These are phyloP conservation scores for Gobio occitaniae DNA, from an alignment of 2,797 vertebrate species.

Conservation along the genomic window DNA sequence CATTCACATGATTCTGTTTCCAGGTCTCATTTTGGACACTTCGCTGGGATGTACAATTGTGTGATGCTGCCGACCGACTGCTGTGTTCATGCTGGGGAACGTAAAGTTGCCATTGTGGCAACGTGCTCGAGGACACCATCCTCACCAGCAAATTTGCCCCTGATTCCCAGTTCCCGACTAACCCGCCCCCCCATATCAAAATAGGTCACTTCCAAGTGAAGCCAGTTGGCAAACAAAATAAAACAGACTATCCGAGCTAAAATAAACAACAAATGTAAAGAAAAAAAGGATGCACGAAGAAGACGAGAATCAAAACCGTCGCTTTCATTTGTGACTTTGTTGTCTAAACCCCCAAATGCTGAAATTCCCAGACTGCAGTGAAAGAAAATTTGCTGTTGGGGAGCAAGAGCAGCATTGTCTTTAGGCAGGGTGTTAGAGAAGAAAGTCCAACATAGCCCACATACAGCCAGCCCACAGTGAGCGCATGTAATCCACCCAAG, in stretches of 20 bases:
- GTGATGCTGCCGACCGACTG: not conserved
- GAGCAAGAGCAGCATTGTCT: slow-evolving; percentile 73
- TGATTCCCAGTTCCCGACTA: slow-evolving; percentile 71
- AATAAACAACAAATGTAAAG: slow-evolving; percentile 61
- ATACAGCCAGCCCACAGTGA: slow-evolving; percentile 68
- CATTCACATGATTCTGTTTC: slow-evolving; percentile 5
- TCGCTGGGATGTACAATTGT: not conserved
- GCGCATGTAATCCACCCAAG: slow-evolving; percentile 75
- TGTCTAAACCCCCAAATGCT: slow-evolving; percentile 37
- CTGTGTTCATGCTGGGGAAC: slow-evolving; percentile 8
- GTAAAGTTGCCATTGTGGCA: slow-evolving; percentile 20
- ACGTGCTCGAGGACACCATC: slow-evolving; percentile 12
- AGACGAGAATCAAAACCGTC: not conserved
- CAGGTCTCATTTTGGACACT: not conserved
- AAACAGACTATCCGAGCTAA: slow-evolving; percentile 52
- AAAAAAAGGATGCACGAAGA: not conserved
- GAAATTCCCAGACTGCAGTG: slow-evolving; percentile 63
- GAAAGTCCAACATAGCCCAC: slow-evolving; percentile 68
- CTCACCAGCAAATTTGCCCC: slow-evolving; percentile 61
- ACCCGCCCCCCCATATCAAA: slow-evolving; percentile 58
- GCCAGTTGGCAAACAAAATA: slow-evolving; percentile 59
- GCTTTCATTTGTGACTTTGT: slow-evolving; percentile 65
- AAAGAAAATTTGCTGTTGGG: slow-evolving; percentile 56
- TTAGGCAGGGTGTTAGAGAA: slow-evolving; percentile 69
- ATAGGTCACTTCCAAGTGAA: slow-evolving; percentile 77